A percentile compares a stretch with the other conserved stretches of the same genome.
Conservation (phyloP, 2,113 vertebrate species). For the Onychostruthus taczanowskii region DNA sequence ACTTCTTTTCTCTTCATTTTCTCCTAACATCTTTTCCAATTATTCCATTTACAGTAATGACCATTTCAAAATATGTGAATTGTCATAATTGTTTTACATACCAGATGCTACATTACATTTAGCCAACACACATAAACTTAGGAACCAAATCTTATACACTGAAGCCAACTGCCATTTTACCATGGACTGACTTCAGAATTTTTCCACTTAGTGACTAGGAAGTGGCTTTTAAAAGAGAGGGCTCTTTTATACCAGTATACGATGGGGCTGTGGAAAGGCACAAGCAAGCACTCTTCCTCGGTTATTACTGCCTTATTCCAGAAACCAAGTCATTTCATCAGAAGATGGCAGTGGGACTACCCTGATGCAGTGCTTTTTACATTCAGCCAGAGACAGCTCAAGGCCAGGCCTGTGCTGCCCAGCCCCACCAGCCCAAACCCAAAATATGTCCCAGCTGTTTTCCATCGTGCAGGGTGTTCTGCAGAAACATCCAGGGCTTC, state of each 20-base stretch:
- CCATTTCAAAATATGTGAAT: neutral
- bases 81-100: neutral
- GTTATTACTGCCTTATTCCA: neutral
- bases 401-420: neutral
- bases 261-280: neutral
- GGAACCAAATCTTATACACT: neutral
- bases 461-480: accelerated
- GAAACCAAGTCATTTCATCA: neutral
- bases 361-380: neutral
- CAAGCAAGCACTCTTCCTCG: neutral
- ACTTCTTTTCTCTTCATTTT: neutral
- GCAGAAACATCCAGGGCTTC: neutral
- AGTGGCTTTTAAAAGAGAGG: neutral
- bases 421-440: neutral
- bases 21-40: neutral
- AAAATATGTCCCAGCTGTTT: accelerated
- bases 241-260: neutral
- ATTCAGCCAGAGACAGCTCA: neutral
- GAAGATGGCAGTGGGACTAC: neutral
- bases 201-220: neutral
- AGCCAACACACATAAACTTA: neutral
- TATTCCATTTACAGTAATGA: conserved; percentile 5
- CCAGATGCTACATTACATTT: neutral
- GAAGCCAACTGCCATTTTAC: neutral
- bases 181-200: neutral